Conservation (phyloP, 37 sponge, comb jelly and placozoan species). For the Ianthella basta region DNA sequence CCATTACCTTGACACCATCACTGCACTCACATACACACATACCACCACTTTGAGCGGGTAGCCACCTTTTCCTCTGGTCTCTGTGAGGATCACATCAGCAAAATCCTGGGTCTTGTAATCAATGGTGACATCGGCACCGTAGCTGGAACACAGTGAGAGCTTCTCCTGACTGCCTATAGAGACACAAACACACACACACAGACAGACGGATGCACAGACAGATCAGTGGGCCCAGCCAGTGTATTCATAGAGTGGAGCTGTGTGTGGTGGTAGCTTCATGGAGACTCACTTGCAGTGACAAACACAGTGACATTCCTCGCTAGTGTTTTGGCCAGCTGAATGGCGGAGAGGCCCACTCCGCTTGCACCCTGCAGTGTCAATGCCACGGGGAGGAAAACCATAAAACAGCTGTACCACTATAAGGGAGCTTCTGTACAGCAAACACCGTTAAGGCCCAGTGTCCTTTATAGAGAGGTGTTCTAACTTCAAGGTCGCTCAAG, state of each 20-base stretch:
- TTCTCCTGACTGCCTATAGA: slow-evolving; percentile 75
- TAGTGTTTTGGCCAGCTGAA: slow-evolving; percentile 70
- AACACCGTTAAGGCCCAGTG: background rate
- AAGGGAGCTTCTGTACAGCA: background rate
- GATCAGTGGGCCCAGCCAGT: background rate
- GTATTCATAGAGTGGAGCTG: background rate
- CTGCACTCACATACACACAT: background rate
- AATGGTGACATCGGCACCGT: slow-evolving; percentile 76
- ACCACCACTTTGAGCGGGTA: background rate
- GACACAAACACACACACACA: background rate
- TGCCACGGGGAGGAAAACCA: background rate
- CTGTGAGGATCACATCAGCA: slow-evolving; percentile 64
- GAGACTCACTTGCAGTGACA: slow-evolving; percentile 67
- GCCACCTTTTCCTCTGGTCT: slow-evolving; percentile 68
- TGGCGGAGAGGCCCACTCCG: slow-evolving; percentile 84
- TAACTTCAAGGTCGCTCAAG: too few species aligned
- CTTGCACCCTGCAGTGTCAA: slow-evolving; percentile 69
- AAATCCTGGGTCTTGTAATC: slow-evolving; percentile 85
- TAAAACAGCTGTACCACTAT: background rate
- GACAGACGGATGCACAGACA: background rate
- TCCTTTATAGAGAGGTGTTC: too few species aligned
- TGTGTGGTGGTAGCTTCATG: background rate
- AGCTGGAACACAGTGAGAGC: slow-evolving; percentile 55
- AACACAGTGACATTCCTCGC: slow-evolving; percentile 52
- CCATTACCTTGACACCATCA: background rate